Conservation (phyloP, 1,140 invertebrate genomes). For the Monomorium pharaonis region DNA sequence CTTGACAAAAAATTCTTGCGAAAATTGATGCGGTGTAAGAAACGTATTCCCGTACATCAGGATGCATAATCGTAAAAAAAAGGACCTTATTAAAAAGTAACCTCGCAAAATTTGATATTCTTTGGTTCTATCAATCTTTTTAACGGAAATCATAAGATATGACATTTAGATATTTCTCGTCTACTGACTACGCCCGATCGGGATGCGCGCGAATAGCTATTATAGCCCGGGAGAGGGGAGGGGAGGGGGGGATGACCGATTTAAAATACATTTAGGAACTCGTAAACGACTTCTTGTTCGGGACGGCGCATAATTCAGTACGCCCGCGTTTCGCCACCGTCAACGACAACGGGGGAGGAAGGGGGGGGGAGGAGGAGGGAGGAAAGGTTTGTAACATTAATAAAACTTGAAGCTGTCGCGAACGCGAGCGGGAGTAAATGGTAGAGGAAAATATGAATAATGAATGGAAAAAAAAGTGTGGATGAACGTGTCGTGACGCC, state of each 20-base stretch:
- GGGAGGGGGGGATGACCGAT: neutral
- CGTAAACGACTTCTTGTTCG: slow-evolving; percentile 14
- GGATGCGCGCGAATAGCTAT: slow-evolving; percentile 28
- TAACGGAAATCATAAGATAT: neutral
- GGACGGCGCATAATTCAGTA: slow-evolving; percentile 32
- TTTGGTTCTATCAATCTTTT: slow-evolving; percentile 6
- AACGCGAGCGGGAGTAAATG: neutral
- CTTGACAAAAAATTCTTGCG: neutral
- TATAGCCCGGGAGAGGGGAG: too few relatives aligned
- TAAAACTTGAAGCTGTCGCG: slow-evolving; percentile 39
- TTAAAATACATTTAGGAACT: slow-evolving; percentile 47
- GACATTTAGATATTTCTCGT: slow-evolving; percentile 17
- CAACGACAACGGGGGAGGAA: neutral
- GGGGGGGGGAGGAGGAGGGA: too few relatives aligned
- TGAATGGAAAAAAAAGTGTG: slow-evolving; percentile 50
- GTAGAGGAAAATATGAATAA: slow-evolving; percentile 62
- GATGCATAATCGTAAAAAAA: neutral
- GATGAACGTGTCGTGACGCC: slow-evolving; percentile 24
- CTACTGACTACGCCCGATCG: neutral
- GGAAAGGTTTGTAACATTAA: slow-evolving; percentile 56
- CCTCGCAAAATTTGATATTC: neutral
- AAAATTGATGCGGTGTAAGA: neutral
- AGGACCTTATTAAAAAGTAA: neutral
- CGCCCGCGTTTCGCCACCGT: neutral
- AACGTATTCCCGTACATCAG: neutral